Base-by-base conservation (phyloP, 2,888 invertebrate genomes). In the Atherix ibis region DNA sequence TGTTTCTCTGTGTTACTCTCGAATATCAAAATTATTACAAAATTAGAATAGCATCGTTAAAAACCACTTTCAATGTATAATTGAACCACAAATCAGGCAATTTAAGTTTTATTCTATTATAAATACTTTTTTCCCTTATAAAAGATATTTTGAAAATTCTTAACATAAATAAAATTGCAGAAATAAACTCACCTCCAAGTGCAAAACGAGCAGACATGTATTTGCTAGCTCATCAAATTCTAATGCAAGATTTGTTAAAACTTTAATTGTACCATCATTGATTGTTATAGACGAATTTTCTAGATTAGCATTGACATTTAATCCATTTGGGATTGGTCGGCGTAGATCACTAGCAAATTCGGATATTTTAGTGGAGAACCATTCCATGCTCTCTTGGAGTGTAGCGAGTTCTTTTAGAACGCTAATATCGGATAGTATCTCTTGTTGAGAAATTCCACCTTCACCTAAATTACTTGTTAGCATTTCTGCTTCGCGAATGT, bases 371-470 rank as follows among this genome's bases (percentile, higher is more conserved):
- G 71, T 69, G 0, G 78, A 70, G 53, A 85, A 73, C 85, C 85
- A 87, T 58, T 83, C 83, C 76, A 92, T 76, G 52, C 87, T 87
- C 56, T 95, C 94, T 54, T 91, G 89, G 25, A 95, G 66, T 43
- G 88, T 77, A 2, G 89, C 92, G 12, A 95, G 62, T 44, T 84
- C 82, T 34, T 79, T 77, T 30, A 95, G 66, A 43, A 84, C 76
- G 36, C 72, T 70, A 44, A 83, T 75, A 53, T 94, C 89, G 0
- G 80, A 75, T 16, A 95, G 68, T 39, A 95, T 83, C 62, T 94
- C 92, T 36, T 79, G 76, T 26, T 76, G 70, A 2, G 78, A 73
- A 15, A 91, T 82, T 17, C 83, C 79, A 5, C 84, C 82, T 53
- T 91, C 89, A 4, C 87, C 87, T 13, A 91, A 64, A 53, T 92